phyloP scores from a whole-genome alignment of 2,113 vertebrate genomes.

The Hiodon alosoides region DNA sequence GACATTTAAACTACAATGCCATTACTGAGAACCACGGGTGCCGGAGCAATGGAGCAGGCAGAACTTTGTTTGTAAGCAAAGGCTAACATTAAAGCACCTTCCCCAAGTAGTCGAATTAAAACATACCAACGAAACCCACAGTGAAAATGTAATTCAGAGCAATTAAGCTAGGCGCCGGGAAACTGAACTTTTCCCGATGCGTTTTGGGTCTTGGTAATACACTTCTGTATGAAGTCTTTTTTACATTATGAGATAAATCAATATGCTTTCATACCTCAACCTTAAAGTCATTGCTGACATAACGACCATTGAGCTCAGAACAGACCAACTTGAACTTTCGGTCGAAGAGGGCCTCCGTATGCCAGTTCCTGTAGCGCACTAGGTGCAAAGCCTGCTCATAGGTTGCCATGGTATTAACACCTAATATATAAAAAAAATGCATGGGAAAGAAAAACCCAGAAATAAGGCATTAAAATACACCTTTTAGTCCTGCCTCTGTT shows the following conservation, averaged over 20 bases:
- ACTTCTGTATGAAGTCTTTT: not conserved
- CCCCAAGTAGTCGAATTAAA: no score
- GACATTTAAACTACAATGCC: no score
- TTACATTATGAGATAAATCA: not conserved
- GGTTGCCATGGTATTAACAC: constrained; percentile 90
- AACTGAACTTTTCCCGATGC: no score
- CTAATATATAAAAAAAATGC: constrained; percentile 57
- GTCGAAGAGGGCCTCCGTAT: constrained; percentile 79
- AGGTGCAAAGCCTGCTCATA: constrained; percentile 88
- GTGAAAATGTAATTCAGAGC: no score
- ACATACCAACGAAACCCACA: no score
- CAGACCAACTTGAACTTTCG: constrained; percentile 90
- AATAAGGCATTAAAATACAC: not conserved
- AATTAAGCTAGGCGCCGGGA: no score
- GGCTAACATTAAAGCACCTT: no score
- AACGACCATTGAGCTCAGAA: constrained; percentile 93
- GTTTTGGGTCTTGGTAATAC: no score
- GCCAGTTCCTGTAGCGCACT: constrained; percentile 91
- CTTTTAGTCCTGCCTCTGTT: no score
- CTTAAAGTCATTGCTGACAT: constrained; percentile 92
- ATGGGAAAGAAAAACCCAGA: not conserved
- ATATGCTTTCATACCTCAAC: constrained; percentile 76
- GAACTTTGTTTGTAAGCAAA: no score
- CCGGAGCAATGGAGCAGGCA: no score
- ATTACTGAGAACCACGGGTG: no score